phyloP scores from a whole-genome alignment of 2,113 vertebrate species.

The Hippocampus abdominalis region DNA sequence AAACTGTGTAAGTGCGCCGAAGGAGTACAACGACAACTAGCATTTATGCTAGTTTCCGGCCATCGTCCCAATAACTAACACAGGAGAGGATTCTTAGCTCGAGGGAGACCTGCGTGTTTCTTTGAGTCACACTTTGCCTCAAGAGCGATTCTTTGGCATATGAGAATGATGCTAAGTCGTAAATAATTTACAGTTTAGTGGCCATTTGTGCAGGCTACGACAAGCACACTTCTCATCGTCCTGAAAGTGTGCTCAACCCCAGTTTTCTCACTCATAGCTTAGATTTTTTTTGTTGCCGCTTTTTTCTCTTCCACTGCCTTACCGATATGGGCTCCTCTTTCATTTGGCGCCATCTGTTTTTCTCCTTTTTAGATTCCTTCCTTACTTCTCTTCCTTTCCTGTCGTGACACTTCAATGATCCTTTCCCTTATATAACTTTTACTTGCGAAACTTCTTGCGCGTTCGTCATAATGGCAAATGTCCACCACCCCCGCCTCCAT shows the following conservation, averaged over 20 bases:
- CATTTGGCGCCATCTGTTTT: neutral
- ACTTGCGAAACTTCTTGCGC: neutral
- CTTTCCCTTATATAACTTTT: neutral
- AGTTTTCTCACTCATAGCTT: neutral
- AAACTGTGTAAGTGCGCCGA: too few relatives aligned
- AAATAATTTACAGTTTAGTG: neutral
- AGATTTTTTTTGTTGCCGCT: neutral
- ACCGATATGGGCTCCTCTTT: too few relatives aligned
- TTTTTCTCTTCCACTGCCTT: neutral
- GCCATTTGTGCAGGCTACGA: neutral
- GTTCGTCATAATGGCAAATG: too few relatives aligned
- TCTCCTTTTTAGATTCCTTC: neutral
- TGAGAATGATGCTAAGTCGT: neutral
- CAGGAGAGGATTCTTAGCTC: neutral
- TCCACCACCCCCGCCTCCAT: too few relatives aligned
- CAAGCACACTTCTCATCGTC: neutral
- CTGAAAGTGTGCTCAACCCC: neutral
- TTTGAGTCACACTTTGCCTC: neutral
- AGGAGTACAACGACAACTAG: too few relatives aligned
- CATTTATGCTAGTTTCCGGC: too few relatives aligned
- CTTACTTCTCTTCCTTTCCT: neutral
- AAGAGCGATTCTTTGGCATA: neutral
- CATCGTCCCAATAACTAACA: neutral
- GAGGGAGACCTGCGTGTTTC: neutral
- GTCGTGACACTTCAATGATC: too few relatives aligned